Conservation (phyloP, 2,888 invertebrate genomes). For the Pecten maximus region DNA sequence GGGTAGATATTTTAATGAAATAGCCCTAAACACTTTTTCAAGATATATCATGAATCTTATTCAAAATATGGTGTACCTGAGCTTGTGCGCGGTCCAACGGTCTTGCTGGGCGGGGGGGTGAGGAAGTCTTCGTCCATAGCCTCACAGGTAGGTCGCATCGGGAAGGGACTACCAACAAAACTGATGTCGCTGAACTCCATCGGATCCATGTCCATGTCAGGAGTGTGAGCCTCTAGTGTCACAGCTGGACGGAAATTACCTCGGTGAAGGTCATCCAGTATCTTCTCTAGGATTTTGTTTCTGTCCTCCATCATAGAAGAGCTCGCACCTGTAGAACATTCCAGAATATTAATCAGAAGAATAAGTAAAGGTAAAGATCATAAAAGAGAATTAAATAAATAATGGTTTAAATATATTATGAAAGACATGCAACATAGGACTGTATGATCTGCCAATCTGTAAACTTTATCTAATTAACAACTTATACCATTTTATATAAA, state of each 20-base stretch:
- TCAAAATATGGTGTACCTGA: too few species aligned
- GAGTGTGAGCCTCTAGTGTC: conserved; percentile 61
- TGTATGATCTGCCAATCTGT: neutral
- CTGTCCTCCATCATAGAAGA: conserved; percentile 74
- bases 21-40: too few species aligned
- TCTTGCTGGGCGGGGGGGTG: conserved; percentile 48
- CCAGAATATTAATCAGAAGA: neutral
- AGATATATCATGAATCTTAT: too few species aligned
- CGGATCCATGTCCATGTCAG: conserved; percentile 61
- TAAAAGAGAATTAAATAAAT: neutral
- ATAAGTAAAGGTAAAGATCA: neutral
- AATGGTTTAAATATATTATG: neutral
- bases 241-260: conserved; percentile 73
- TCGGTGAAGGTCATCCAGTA: conserved; percentile 74
- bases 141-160: conserved; percentile 60
- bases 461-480: too few species aligned
- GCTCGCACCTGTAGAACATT: conserved; percentile 68
- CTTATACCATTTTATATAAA: too few species aligned
- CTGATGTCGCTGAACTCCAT: conserved; percentile 75
- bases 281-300: conserved; percentile 69
- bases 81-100: conserved; percentile 55
- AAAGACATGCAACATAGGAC: neutral
- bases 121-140: conserved; percentile 62
- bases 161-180: conserved; percentile 69
- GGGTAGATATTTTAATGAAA: too few species aligned